phyloP scores from a whole-genome alignment of 2,113 vertebrate species.

The Elephantulus edwardii region DNA sequence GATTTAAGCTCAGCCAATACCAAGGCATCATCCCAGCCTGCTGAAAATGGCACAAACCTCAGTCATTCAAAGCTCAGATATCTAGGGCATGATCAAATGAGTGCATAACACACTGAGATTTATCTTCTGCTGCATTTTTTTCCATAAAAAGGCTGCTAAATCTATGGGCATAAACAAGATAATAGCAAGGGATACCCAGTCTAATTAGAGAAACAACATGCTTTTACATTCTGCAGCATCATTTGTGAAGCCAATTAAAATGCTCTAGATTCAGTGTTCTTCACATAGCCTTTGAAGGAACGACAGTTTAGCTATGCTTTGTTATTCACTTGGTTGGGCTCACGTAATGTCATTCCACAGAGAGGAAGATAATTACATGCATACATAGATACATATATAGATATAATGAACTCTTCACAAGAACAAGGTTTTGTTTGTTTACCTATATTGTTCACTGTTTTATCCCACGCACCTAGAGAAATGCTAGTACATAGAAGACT shows the following conservation, averaged over 20 bases:
- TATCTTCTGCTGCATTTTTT: background rate
- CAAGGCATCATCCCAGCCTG: background rate
- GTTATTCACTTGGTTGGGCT: background rate
- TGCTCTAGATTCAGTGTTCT: background rate
- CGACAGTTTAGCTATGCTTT: background rate
- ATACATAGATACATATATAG: background rate
- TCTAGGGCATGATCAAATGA: background rate
- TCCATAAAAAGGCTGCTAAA: background rate
- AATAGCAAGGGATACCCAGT: background rate
- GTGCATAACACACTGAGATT: background rate
- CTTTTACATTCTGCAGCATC: background rate
- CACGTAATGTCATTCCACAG: background rate
- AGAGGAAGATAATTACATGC: background rate
- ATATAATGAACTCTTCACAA: background rate
- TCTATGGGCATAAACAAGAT: background rate
- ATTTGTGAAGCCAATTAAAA: background rate
- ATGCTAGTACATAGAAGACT: background rate
- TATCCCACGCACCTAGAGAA: background rate
- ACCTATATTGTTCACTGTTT: background rate
- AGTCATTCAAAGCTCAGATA: background rate
- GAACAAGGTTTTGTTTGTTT: background rate
- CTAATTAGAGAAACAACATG: background rate
- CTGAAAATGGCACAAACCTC: background rate
- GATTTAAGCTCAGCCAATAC: background rate
- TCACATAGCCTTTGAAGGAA: background rate